Evolutionary conservation across 2,888 invertebrate species (phyloP), one percentile per base, ranked within the genome.

Genomic region (Theretra japonica): DNA sequence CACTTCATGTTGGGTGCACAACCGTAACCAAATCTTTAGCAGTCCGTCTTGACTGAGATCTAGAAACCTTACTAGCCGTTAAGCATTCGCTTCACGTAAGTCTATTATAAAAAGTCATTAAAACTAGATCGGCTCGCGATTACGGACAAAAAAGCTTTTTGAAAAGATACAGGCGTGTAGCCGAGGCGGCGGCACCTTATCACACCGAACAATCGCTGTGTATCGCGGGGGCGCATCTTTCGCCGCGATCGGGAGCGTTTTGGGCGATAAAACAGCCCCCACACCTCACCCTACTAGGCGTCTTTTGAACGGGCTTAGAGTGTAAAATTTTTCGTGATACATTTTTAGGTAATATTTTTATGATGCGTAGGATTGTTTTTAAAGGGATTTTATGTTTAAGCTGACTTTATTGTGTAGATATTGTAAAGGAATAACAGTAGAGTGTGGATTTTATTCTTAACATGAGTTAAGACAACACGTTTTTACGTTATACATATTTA

Each of bases 71-170:
- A 71, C 60, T 58, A 41, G 53, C 21, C 62, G 28, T 65, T 70
- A 74, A 83, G 80, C 81, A 83, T 83, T 82, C 83, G 70, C 74
- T 77, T 77, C 80, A 78, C 85, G 84, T 84, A 81, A 83, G 84
- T 80, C 86, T 86, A 86, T 86, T 85, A 84, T 81, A 83, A 86
- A 87, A 88, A 88, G 87, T 87, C 88, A 88, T 88, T 89, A 89
- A 86, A 89, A 86, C 82, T 82, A 86, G 90, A 91, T 91, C 78
- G 82, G 79, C 75, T 57, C 72, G 77, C 78, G 91, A 91, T 90
- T 87, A 83, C 75, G 77, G 80, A 87, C 84, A 86, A 88, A 89
- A 88, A 90, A 82, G 70, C 85, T 87, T 89, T 85, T 87, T 89
- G 83, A 85, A 87, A 87, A 88, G 90, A 90, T 89, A 90, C 86